Evolutionary conservation across 1,140 invertebrate species (phyloP), one percentile per base, ranked within the genome.

Genomic region (Pemphigus obesinymphae): DNA sequence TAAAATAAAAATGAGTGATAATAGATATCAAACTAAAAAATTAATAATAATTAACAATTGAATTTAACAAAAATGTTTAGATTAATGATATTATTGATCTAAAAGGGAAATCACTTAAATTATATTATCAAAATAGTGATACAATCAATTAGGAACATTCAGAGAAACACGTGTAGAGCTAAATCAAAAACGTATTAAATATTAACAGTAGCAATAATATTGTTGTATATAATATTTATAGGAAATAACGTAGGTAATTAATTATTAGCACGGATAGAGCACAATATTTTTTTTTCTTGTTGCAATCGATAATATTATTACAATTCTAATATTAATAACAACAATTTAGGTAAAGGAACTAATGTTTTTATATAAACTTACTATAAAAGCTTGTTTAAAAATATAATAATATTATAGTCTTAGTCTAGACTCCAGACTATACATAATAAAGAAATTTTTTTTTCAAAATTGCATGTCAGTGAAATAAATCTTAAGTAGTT

Each of bases 131-230:
- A 72, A 61, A 78, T 78, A 58, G 23, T 78, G 53, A 61, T 78
- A 61, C 34, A 78, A 78, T 40, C 20, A 37, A 78, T 76, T 78
- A 78, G 75, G 75, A 78, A 78, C 75, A 78, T 78, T 58, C 17
- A 58, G 34, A 78, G 31, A 78, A 43, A 55, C n/a, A 58, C 34
- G 53, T 78, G 53, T 55, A 78, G n/a, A 58, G 34, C 20, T 23
- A 78, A 78, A 78, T 34, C 37, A 17, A 17, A 72, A 48, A 48
- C 40, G n/a, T 15, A 70, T 26, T 43, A 45, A 70, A 26, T 43
- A 68, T 68, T 40, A 68, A 40, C 66, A 68, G 37, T 10, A 11
- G 37, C 34, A 68, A 40, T 37, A 66, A 66, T 66, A 3, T 3
- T 37, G 20, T 34, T 17, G 10, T 34, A 66, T 20, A 66, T 66